Conservation (phyloP, 2,888 invertebrate species). For the Euzetes globulus region DNA sequence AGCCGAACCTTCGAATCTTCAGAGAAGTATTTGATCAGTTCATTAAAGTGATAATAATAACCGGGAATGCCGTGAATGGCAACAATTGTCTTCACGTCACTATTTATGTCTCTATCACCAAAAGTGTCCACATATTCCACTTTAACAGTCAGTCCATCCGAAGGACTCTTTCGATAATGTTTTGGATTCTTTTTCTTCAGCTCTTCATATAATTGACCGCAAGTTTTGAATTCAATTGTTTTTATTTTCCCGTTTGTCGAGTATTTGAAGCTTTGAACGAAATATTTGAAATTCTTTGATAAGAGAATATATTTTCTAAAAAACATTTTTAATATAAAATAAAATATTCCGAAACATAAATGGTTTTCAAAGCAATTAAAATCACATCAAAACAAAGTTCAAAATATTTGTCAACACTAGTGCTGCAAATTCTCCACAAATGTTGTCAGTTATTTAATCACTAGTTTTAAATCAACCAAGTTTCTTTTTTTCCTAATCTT, state of each 20-base stretch:
- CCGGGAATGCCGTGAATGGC: conserved; percentile 25
- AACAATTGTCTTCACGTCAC: neutral
- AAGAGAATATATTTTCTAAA: neutral
- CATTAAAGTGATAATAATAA: neutral
- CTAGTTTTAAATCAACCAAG: too few species aligned
- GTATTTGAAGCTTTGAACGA: neutral
- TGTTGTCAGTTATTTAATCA: too few species aligned
- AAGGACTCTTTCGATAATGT: conserved; percentile 25
- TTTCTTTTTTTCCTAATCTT: too few species aligned
- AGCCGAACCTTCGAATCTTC: conserved; percentile 40
- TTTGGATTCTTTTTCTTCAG: neutral
- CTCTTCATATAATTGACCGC: conserved; percentile 22
- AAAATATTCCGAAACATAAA: too few species aligned
- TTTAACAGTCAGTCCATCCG: neutral
- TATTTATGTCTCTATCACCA: neutral
- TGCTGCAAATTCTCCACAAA: too few species aligned
- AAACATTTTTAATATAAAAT: neutral
- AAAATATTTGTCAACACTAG: too few species aligned
- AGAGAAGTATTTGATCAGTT: neutral
- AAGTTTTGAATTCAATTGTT: conserved; percentile 17
- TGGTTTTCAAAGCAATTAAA: too few species aligned
- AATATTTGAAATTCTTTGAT: neutral
- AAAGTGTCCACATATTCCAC: conserved; percentile 27
- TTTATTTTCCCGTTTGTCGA: neutral
- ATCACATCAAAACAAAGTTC: too few species aligned